phyloP scores from a whole-genome alignment of 2,888 invertebrate genomes.

The Callyntrura guangdongensis region DNA sequence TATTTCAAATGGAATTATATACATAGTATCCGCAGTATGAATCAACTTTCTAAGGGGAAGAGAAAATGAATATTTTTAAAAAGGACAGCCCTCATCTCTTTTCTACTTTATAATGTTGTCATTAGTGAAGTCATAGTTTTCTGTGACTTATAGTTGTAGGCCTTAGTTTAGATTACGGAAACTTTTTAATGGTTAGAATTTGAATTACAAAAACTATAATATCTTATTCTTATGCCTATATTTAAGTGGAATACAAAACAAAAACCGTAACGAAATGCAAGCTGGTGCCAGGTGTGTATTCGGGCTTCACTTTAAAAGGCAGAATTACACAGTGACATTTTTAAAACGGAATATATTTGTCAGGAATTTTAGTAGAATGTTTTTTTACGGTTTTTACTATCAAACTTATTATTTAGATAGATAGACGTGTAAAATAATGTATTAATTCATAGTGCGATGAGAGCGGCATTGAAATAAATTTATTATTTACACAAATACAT shows the following conservation, averaged over 20 bases:
- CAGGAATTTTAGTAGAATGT: background rate
- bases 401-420: conserved; percentile 7
- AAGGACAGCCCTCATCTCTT: background rate
- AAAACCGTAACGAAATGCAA: background rate
- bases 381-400: conserved; percentile 4
- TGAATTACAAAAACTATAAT: background rate
- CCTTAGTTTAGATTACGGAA: background rate
- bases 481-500: background rate
- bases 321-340: background rate
- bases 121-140: no score
- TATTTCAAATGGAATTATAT: no score
- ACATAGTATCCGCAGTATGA: no score
- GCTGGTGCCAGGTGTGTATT: background rate
- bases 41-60: background rate
- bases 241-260: background rate
- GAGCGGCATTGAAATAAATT: background rate
- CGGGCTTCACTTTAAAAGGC: background rate
- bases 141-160: background rate
- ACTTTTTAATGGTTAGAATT: background rate
- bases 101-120: background rate
- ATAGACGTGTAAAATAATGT: no score
- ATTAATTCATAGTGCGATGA: no score
- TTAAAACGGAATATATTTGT: background rate
- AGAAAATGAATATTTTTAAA: conserved; percentile 25
- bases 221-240: background rate